Conservation (phyloP, 1,140 invertebrate species). For the Drosophila rhopaloa region DNA sequence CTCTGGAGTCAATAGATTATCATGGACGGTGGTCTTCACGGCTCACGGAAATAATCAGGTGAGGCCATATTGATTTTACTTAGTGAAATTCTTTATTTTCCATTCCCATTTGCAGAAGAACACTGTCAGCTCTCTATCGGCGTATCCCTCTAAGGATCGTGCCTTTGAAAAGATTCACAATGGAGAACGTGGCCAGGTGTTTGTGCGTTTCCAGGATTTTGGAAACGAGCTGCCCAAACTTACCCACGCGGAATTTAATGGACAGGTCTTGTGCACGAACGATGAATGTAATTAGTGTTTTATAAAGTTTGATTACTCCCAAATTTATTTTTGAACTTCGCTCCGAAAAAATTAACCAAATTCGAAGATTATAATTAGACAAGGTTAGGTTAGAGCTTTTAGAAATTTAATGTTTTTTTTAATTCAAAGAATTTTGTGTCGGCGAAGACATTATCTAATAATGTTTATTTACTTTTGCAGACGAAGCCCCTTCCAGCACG, state of each 20-base stretch:
- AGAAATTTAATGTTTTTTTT: too few relatives aligned
- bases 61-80: background rate
- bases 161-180: conserved; percentile 42
- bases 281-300: conserved; percentile 24
- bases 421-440: too few relatives aligned
- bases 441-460: background rate
- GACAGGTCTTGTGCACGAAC: conserved; percentile 33
- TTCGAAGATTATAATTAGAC: too few relatives aligned
- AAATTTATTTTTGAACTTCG: too few relatives aligned
- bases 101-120: conserved; percentile 15
- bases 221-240: conserved; percentile 56
- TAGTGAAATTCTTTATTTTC: too few relatives aligned
- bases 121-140: conserved; percentile 34
- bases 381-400: too few relatives aligned
- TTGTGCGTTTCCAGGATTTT: conserved; percentile 38
- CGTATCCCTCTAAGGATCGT: conserved; percentile 45
- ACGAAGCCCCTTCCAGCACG: conserved; percentile 46
- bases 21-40: conserved; percentile 45
- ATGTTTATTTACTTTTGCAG: background rate
- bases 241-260: conserved; percentile 37
- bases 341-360: too few relatives aligned
- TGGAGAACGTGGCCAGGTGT: conserved; percentile 42
- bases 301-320: too few relatives aligned
- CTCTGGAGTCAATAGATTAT: conserved; percentile 36
- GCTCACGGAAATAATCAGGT: conserved; percentile 32